Evolutionary conservation across 2,797 vertebrate genomes (phyloP).

Genomic region (Lithobates sylvaticus): DNA sequence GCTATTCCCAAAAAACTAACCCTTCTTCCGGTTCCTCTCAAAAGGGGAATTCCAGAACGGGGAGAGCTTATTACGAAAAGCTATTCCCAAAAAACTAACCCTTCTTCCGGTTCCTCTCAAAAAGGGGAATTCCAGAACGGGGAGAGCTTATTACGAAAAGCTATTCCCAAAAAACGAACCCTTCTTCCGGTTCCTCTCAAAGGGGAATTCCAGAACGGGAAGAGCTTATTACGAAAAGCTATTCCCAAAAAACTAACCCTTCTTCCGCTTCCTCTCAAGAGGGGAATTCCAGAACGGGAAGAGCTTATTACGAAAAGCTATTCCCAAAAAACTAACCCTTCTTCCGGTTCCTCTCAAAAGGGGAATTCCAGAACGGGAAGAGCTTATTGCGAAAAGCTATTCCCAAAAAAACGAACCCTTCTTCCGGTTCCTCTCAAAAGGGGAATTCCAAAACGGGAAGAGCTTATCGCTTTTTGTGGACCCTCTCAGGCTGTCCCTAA

Average conservation of each 20-base stretch:
- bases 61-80: background rate
- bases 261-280: background rate
- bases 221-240: too few relatives aligned
- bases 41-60: background rate
- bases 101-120: background rate
- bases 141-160: background rate
- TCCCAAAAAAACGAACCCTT: background rate
- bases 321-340: background rate
- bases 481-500: conserved; percentile 2
- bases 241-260: background rate
- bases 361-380: background rate
- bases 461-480: background rate
- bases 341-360: background rate
- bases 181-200: background rate
- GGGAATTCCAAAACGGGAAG: background rate
- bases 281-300: background rate
- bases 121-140: background rate
- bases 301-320: too few relatives aligned
- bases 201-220: background rate
- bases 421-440: background rate
- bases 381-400: background rate
- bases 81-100: background rate
- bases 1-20: background rate
- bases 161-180: background rate
- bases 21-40: background rate